phyloP scores from a whole-genome alignment of 2,113 vertebrate genomes.

The Ophthalmolycus amberensis region DNA sequence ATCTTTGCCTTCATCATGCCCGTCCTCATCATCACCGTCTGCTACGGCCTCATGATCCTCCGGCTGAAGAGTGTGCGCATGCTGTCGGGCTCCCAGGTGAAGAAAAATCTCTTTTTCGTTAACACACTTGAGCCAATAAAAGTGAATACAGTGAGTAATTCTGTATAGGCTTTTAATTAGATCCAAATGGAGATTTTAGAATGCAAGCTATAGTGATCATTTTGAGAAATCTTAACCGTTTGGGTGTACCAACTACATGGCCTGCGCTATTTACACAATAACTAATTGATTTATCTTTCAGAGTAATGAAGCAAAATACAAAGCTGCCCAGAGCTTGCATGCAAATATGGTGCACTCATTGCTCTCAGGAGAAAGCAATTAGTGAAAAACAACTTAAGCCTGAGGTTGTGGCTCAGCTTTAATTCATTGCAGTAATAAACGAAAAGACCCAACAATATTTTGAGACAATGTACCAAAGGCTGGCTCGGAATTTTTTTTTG shows the following conservation, averaged over 20 bases:
- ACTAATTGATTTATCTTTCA: conserved; percentile 11
- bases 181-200: neutral
- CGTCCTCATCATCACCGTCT: conserved; percentile 96
- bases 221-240: neutral
- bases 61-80: conserved; percentile 97
- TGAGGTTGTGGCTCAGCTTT: conserved; percentile 16
- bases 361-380: conserved; percentile 34
- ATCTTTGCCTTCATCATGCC: conserved; percentile 99
- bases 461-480: neutral
- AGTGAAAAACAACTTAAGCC: conserved; percentile 33
- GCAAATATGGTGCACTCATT: conserved; percentile 3
- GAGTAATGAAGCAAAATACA: conserved; percentile 27
- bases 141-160: neutral
- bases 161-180: conserved; percentile 5
- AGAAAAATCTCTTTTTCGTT: neutral
- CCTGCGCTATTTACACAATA: neutral
- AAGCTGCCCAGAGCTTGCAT: conserved; percentile 1
- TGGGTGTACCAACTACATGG: neutral
- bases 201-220: neutral
- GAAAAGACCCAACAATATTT: conserved; percentile 12
- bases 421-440: conserved; percentile 26
- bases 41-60: conserved; percentile 98
- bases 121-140: neutral
- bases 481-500: too few species aligned
- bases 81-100: conserved; percentile 94